phyloP scores from a whole-genome alignment of 1,140 invertebrate genomes.

The Doryteuthis pealeii region DNA sequence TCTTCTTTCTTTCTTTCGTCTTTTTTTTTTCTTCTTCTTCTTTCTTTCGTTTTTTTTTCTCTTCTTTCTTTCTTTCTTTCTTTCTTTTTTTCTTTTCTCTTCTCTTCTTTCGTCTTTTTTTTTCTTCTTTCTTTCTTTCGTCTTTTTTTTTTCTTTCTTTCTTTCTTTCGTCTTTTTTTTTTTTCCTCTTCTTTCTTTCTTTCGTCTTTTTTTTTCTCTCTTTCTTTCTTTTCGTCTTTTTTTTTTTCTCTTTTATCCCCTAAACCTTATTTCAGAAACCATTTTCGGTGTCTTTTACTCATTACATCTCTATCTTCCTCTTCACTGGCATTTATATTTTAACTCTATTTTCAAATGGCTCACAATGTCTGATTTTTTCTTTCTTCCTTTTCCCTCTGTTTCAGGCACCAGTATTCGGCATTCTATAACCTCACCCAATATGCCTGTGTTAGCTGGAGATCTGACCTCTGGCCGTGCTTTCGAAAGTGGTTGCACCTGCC shows the following conservation, averaged over 20 bases:
- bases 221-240: not conserved
- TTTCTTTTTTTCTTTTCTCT: too few species aligned
- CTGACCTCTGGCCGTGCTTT: slow-evolving; percentile 90
- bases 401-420: slow-evolving; percentile 1
- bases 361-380: too few species aligned
- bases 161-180: not conserved
- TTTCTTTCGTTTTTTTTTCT: too few species aligned
- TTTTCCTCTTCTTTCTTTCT: not conserved
- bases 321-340: too few species aligned
- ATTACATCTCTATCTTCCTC: not conserved
- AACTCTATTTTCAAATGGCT: too few species aligned
- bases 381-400: not conserved
- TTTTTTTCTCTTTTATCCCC: not conserved
- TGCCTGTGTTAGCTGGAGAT: slow-evolving; percentile 68
- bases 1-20: too few species aligned
- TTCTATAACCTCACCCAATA: slow-evolving; percentile 6
- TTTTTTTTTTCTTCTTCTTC: too few species aligned
- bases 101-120: too few species aligned
- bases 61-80: too few species aligned
- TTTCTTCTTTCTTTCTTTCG: not conserved
- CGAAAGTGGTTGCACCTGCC: slow-evolving; percentile 93
- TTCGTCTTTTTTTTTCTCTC: not conserved
- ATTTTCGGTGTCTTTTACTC: not conserved
- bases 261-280: not conserved
- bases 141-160: not conserved